Evolutionary conservation across 2,888 invertebrate species (phyloP), one percentile per base, ranked within the genome.

Genomic region (Horisme vitalbata): DNA sequence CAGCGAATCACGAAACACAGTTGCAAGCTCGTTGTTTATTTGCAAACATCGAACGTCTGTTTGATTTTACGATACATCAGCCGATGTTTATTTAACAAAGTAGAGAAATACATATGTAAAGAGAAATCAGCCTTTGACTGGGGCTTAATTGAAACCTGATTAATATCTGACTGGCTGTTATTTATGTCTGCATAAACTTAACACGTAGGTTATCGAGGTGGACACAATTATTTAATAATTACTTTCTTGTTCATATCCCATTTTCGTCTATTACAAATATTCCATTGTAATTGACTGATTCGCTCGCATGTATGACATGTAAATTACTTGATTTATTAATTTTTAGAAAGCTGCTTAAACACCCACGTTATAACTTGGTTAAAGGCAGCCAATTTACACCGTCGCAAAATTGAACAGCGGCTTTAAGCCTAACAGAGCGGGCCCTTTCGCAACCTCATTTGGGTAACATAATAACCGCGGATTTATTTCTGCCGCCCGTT

Each of bases 381-480:
- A 79, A 80, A 71, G 70, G 75, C 69, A 67, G 71, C 72, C 80
- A 83, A 83, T 83, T 85, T 79, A 80, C 79, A 81, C 76, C 74
- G 65, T 74, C 70, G 74, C 71, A 70, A 81, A 85, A 86, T 86
- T 81, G 82, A 83, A 79, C 80, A 77, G 77, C 75, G 74, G 67
- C 75, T 73, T 71, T 75, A 68, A 76, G 71, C 68, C 74, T 75
- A 78, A 75, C 78, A 75, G 75, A 74, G 72, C 77, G 75, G 71
- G 76, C 76, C 75, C 79, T 78, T 75, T 79, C 76, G 75, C 82
- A 83, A 84, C 83, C 83, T 86, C 81, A 82, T 87, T 87, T 82
- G 73, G 81, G 83, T 83, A 86, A 86, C 84, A 87, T 83, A 84
- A 87, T 85, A 87, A 85, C 84, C 79, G 77, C 83, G 83, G 83